Evolutionary conservation across 2,113 vertebrate species (phyloP).

Genomic region (Pantherophis guttatus): DNA sequence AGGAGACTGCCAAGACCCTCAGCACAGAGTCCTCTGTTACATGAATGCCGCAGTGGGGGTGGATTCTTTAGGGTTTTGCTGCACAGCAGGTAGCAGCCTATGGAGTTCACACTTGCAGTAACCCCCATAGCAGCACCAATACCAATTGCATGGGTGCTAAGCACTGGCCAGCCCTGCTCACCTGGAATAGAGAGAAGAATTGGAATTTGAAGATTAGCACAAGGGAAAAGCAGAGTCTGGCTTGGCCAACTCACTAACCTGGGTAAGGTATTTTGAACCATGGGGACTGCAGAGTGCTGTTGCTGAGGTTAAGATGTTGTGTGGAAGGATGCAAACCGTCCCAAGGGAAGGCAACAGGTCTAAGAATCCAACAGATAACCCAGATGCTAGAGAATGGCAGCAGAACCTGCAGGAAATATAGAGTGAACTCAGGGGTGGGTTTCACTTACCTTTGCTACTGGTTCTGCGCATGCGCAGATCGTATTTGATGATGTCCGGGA

Average conservation of each 20-base stretch:
- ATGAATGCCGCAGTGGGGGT: slow-evolving; percentile 59
- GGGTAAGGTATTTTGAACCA: slow-evolving; percentile 77
- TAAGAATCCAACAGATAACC: slow-evolving; percentile 65
- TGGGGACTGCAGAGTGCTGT: slow-evolving; percentile 43
- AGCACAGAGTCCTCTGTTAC: slow-evolving; percentile 74
- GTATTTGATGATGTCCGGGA: too few relatives aligned
- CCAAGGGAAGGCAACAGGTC: slow-evolving; percentile 30
- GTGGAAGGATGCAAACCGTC: slow-evolving; percentile 36
- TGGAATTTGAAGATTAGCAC: not conserved
- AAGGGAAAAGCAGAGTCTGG: not conserved
- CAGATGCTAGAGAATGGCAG: slow-evolving; percentile 71
- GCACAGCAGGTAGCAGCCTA: slow-evolving; percentile 76
- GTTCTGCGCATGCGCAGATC: too few relatives aligned
- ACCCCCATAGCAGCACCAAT: slow-evolving; percentile 76
- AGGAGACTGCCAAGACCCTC: slow-evolving; percentile 79
- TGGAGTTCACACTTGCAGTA: slow-evolving; percentile 72
- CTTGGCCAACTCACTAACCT: slow-evolving; percentile 57
- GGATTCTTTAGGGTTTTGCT: slow-evolving; percentile 65
- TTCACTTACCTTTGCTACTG: too few relatives aligned
- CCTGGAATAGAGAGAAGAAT: slow-evolving; percentile 51
- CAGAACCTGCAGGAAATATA: slow-evolving; percentile 69
- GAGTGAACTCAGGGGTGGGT: not conserved
- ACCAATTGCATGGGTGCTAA: slow-evolving; percentile 66
- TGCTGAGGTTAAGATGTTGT: slow-evolving; percentile 39
- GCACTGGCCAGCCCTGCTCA: slow-evolving; percentile 68